Evolutionary conservation across 2,888 invertebrate species (phyloP), one percentile per base, ranked within the genome.

Genomic region (Bombylius major): DNA sequence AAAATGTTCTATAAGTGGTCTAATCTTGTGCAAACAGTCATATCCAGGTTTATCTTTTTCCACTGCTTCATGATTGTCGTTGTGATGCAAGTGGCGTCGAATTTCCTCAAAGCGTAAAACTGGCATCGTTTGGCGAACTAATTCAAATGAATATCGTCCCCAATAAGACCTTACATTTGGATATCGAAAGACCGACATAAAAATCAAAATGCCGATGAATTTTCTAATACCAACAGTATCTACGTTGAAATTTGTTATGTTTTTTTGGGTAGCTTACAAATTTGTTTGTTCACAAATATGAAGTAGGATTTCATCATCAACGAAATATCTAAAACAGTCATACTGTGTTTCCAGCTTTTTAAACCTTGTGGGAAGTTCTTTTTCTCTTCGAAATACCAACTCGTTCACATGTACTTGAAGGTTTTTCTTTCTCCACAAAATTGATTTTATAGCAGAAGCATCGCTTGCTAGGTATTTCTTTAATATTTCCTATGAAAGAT

Each of bases 1-100:
- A n/a, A 63, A 58, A 34, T 59, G 55, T 13, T 53, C 48, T 44
- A 59, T 44, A 14, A 62, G 44, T 34, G 60, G 58, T 46, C 62
- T 54, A 49, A 62, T 55, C 58, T 59, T 60, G 52, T 57, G 58
- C 31, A 64, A 49, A 36, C 47, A 47, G 53, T 61, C 63, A 50
- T 58, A 58, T 53, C 53, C 55, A 48, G 60, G 51, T 46, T 59
- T 31, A 56, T 56, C 61, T 59, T 62, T 57, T 51, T 55, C 49
- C 48, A 60, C 53, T 57, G 51, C 51, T 57, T 14, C 59, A 50
- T 57, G 55, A 47, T 63, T 60, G 34, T 64, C 59, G 50, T 61
- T 61, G 55, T 61, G 62, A 58, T 60, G 58, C n/a, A 63, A 51
- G 58, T 61, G 58, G 14, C 48, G 54, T 53, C 53, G 53, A 34